Evolutionary conservation across 2,797 vertebrate genomes (phyloP).

Genomic region (Centropyge bicolor): DNA sequence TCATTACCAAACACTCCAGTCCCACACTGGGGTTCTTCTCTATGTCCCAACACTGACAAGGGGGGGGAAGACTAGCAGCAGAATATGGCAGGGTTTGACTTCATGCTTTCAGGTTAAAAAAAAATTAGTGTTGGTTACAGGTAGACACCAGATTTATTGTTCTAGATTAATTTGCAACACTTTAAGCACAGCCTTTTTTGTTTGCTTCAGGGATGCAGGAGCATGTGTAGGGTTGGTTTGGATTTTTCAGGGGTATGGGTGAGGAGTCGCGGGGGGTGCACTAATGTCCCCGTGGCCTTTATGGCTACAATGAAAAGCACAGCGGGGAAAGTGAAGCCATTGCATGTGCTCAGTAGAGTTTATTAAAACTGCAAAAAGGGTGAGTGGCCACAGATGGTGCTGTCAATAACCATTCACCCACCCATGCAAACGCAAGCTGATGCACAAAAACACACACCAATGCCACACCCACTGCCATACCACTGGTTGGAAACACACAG

Average conservation of each 20-base stretch:
- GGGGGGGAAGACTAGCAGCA: not conserved
- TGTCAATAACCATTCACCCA: slow-evolving; percentile 81
- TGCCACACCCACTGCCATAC: slow-evolving; percentile 60
- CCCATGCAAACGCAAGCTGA: slow-evolving; percentile 52
- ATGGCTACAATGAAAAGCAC: slow-evolving; percentile 77
- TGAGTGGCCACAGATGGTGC: slow-evolving; percentile 82
- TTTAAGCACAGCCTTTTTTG: slow-evolving; percentile 55
- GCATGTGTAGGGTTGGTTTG: slow-evolving; percentile 17
- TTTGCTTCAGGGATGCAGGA: slow-evolving; percentile 40
- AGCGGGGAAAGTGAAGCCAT: slow-evolving; percentile 69
- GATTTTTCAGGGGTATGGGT: not conserved
- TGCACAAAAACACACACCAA: slow-evolving; percentile 56
- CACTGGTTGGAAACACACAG: slow-evolving; percentile 34
- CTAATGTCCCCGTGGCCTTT: slow-evolving; percentile 65
- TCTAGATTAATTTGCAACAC: slow-evolving; percentile 34
- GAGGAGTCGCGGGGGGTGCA: slow-evolving; percentile 31
- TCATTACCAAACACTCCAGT: slow-evolving; percentile 46
- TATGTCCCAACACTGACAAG: slow-evolving; percentile 11
- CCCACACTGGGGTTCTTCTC: slow-evolving; percentile 29
- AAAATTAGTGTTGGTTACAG: slow-evolving; percentile 44
- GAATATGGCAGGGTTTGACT: slow-evolving; percentile 13
- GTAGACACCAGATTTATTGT: slow-evolving; percentile 26
- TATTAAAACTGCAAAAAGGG: slow-evolving; percentile 82
- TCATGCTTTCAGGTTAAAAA: slow-evolving; percentile 18
- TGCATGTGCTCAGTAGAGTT: slow-evolving; percentile 71